phyloP scores from a whole-genome alignment of 2,113 vertebrate species.

The Buteo buteo region DNA sequence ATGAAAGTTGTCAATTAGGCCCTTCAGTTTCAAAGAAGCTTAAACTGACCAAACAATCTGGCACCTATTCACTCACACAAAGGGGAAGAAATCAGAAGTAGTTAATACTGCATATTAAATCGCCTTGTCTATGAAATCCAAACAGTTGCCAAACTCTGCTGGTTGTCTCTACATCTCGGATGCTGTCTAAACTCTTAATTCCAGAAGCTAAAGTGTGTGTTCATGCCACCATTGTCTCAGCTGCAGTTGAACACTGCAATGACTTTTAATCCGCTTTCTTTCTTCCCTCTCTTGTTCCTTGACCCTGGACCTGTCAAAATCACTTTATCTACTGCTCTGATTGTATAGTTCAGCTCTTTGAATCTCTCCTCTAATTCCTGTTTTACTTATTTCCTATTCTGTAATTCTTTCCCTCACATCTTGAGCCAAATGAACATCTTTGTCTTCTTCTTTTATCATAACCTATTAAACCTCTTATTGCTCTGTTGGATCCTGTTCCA shows the following conservation, averaged over 20 bases:
- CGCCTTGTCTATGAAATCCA: conserved; percentile 43
- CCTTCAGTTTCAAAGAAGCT: conserved; percentile 49
- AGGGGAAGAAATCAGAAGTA: conserved; percentile 31
- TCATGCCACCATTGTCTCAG: conserved; percentile 19
- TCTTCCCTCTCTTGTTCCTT: conserved; percentile 3
- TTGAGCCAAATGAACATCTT: background rate
- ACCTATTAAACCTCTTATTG: background rate
- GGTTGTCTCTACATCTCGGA: background rate
- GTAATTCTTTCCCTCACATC: background rate
- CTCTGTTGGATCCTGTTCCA: background rate
- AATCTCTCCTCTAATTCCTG: background rate
- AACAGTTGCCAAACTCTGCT: background rate
- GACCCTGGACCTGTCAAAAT: background rate
- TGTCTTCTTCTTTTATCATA: background rate
- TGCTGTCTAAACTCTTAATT: conserved; percentile 32
- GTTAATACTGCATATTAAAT: conserved; percentile 49
- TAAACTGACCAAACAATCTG: conserved; percentile 59
- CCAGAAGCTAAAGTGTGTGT: conserved; percentile 16
- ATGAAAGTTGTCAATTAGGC: conserved; percentile 61
- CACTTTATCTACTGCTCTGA: background rate
- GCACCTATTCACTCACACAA: conserved; percentile 18
- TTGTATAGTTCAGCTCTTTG: background rate
- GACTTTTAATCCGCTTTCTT: conserved; percentile 30
- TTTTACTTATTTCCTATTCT: background rate
- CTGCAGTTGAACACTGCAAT: conserved; percentile 3